Evolutionary conservation across 1,140 invertebrate species (phyloP), one percentile per base, ranked within the genome.

Genomic region (Cydia pomonella): DNA sequence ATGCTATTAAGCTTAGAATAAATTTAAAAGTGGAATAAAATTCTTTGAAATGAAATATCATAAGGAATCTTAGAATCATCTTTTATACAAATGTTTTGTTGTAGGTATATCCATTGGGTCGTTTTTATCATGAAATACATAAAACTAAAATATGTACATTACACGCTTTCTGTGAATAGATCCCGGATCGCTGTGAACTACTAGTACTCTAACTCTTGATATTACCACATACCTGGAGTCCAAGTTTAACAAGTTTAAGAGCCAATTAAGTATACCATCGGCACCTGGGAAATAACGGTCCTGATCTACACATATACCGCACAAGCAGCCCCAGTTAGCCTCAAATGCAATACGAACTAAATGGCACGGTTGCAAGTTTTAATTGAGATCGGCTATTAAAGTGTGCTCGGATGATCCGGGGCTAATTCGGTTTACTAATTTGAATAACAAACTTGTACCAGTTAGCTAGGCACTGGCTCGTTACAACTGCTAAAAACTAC

Each of bases 261-360:
- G 53, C 21, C 21, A 59, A 59, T 33, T 69, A 33, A 29, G 25
- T 66, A 38, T 18, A 38, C n/a, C 64, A 69, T 33, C 18, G 33
- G 64, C 33, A 33, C 27, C 64, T 69, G 27, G 64, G 64, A 69
- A 69, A 69, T 69, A 13, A 38, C 64, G 64, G 23, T 27, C 41
- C 64, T n/a, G 16, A n/a, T 3, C 9, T 18, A 12, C 9, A 50
- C 23, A 7, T 25, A 62, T n/a, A 38, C 64, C 6, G 1, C 29
- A 38, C 7, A 18, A 69, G n/a, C 41, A 27, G 64, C 29, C n/a
- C 64, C 18, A 29, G 25, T 69, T 69, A 69, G 64, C 29, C 27
- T 53, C n/a, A 23, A 38, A 69, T 41, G 64, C 33, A 66, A 66
- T 66, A 7, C 27, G 13, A 33, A 69, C 29, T 29, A 69, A 69